phyloP scores from a whole-genome alignment of 2,797 vertebrate species.

The Discoglossus pictus region DNA sequence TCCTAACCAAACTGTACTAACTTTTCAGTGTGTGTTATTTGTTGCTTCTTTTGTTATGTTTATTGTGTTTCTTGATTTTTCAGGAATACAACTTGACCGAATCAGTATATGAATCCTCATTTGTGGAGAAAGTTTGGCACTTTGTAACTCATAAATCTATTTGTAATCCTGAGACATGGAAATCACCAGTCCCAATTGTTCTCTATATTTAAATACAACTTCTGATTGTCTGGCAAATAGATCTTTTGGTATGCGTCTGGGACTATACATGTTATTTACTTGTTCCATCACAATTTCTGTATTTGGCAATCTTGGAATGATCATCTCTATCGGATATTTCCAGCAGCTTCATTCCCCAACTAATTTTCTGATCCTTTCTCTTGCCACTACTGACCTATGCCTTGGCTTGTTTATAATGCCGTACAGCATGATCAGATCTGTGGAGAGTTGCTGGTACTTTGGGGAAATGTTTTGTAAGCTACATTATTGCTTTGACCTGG shows the following conservation, averaged over 20 bases:
- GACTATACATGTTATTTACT: conserved; percentile 56
- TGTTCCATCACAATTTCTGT: conserved; percentile 61
- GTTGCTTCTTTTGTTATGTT: too few relatives aligned
- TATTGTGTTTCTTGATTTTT: too few relatives aligned
- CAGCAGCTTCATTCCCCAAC: conserved; percentile 75
- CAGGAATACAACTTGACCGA: too few relatives aligned
- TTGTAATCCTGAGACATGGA: too few relatives aligned
- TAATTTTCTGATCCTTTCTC: conserved; percentile 73
- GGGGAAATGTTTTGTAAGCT: conserved; percentile 68
- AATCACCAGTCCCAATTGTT: conserved; percentile 41
- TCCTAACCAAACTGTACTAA: too few relatives aligned
- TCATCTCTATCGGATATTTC: conserved; percentile 73
- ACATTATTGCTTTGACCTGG: conserved; percentile 71
- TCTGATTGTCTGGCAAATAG: conserved; percentile 53
- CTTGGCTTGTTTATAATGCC: conserved; percentile 72
- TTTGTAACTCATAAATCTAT: too few relatives aligned
- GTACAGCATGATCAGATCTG: conserved; percentile 65
- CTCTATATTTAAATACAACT: conserved; percentile 53
- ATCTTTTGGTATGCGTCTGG: conserved; percentile 29
- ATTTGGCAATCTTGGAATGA: conserved; percentile 71
- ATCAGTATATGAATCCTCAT: too few relatives aligned
- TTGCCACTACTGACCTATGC: conserved; percentile 70
- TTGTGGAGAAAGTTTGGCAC: too few relatives aligned
- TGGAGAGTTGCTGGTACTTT: conserved; percentile 73
- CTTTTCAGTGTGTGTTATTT: too few relatives aligned